phyloP scores from a whole-genome alignment of 2,113 vertebrate genomes.

The Muntiacus muntjak region DNA sequence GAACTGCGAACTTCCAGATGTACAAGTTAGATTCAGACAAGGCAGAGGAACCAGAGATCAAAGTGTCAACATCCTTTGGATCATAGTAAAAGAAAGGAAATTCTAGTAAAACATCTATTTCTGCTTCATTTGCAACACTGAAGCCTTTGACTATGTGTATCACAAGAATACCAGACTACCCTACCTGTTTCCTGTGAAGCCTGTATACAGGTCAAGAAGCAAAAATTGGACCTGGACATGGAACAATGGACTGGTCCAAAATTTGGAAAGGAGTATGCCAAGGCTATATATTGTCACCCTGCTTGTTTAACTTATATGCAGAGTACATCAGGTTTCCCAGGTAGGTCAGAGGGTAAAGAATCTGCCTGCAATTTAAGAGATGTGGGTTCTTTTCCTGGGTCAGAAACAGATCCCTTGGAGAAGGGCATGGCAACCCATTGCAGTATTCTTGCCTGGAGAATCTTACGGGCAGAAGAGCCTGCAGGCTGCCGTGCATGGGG shows the following conservation, averaged over 20 bases:
- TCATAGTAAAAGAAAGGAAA: not conserved
- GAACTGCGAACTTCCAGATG: not conserved
- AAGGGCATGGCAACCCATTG: not conserved
- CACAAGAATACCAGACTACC: not conserved
- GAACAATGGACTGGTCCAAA: not conserved
- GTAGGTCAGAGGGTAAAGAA: not conserved
- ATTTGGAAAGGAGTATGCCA: not conserved
- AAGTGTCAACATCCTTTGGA: not conserved
- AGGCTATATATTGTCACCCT: not conserved
- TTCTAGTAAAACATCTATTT: not conserved
- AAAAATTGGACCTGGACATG: not conserved
- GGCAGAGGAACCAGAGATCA: not conserved
- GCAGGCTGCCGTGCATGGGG: not conserved
- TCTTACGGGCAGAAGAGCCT: accelerated
- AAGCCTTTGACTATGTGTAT: not conserved
- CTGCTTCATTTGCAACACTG: not conserved
- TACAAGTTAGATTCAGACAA: not conserved
- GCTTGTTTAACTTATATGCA: not conserved
- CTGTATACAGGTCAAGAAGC: not conserved
- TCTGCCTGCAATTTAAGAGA: not conserved
- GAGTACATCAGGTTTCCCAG: not conserved
- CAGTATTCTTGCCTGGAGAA: not conserved
- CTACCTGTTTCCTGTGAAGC: not conserved
- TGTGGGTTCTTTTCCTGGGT: not conserved
- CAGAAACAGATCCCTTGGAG: not conserved